Evolutionary conservation across 2,797 vertebrate genomes (phyloP).

Genomic region (Scomberomorus guttatus): DNA sequence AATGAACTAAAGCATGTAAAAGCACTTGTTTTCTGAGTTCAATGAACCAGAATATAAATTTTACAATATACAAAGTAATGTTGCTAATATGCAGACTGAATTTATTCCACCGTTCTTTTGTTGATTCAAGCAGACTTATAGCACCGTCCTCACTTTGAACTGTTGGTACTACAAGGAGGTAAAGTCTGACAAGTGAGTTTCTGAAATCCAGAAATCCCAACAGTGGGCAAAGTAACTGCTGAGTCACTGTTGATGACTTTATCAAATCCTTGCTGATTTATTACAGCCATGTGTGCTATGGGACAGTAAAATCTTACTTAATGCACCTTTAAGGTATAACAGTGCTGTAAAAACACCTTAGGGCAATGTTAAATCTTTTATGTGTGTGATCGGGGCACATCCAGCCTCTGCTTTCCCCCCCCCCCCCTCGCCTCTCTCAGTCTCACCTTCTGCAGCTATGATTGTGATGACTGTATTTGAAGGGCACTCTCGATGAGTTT

Average conservation of each 20-base stretch:
- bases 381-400: slow-evolving; percentile 54
- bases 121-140: neutral
- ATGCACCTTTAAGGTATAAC: slow-evolving; percentile 58
- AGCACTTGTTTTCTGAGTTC: neutral
- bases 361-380: slow-evolving; percentile 62
- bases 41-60: neutral
- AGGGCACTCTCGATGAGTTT: slow-evolving; percentile 66
- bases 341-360: slow-evolving; percentile 63
- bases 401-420: slow-evolving; percentile 24
- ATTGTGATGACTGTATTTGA: slow-evolving; percentile 59
- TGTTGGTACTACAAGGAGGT: slow-evolving; percentile 15
- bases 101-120: neutral
- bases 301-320: slow-evolving; percentile 63
- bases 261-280: slow-evolving; percentile 67
- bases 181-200: slow-evolving; percentile 10
- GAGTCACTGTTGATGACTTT: slow-evolving; percentile 52
- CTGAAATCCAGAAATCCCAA: slow-evolving; percentile 39
- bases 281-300: slow-evolving; percentile 40
- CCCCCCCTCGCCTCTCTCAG: slow-evolving; percentile 6
- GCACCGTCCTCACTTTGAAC: neutral
- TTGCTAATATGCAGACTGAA: too few species aligned
- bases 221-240: slow-evolving; percentile 26
- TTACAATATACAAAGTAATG: neutral
- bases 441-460: slow-evolving; percentile 37
- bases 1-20: neutral